Base-by-base conservation (phyloP, 2,888 invertebrate genomes). In the Tinea pellionella region DNA sequence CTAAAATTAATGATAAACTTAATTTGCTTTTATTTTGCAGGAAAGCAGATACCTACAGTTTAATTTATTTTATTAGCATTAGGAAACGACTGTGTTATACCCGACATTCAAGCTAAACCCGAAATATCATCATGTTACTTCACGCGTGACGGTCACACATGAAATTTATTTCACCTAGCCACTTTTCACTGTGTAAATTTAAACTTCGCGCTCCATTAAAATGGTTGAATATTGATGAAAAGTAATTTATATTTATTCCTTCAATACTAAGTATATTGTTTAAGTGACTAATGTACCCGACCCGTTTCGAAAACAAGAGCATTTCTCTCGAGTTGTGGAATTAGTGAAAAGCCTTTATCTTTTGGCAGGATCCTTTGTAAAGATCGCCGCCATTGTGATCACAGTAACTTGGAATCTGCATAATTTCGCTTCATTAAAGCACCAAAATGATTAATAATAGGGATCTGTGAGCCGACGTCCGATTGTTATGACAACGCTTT, bases 391-490 rank as follows among this genome's bases (percentile, higher is more conserved):
- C 74, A 83, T 86, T 87, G 84, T 85, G 77, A 74, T 76, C 68
- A 71, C 68, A 56, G 57, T 61, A 68, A 72, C 73, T 72, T 66
- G 63, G 73, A 79, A 82, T 86, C 78, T 80, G 81, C 82, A 87
- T 87, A 85, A 87, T 84, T 84, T 80, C 72, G 74, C 79, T 82
- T 83, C 79, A 85, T 86, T 85, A 81, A 77, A 76, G 76, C 78
- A 78, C 75, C 77, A 75, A 77, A 83, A 86, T 86, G 80, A 87
- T 86, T 86, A 86, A 87, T 85, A 80, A 83, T 74, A 67, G 78
- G 77, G 79, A 81, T 83, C 75, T 79, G 69, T 72, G 68, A 68
- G 69, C 66, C 70, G 74, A 69, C 69, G 68, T 64, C 65, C 65
- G 63, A 53, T 60, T 68, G 63, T 59, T 64, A 69, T 65, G 63